Percentiles rank a stretch among this genome's conserved stretches.
phyloP scores from a whole-genome alignment of 2,797 vertebrate species.

The Lepus oiostolus region DNA sequence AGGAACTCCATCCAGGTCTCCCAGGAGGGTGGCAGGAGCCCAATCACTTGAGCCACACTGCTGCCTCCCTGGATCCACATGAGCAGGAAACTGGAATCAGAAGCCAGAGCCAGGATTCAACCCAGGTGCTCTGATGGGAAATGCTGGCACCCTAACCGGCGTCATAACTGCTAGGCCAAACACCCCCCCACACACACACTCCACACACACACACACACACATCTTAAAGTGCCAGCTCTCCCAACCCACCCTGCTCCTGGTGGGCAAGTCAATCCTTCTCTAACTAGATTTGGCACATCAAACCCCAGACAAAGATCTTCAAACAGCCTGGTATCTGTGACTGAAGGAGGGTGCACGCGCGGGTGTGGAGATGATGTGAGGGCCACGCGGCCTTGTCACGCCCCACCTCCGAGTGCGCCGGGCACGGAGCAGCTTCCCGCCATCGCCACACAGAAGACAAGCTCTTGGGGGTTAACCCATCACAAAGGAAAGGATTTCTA shows the following conservation, averaged over 20 bases:
- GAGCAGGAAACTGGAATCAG: no score
- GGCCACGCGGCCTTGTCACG: accelerated
- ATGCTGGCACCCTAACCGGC: no score
- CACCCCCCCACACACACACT: no score
- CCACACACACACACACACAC: no score
- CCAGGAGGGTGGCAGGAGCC: no score
- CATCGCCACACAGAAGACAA: no score
- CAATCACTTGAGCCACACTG: no score
- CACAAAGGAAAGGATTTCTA: conserved; percentile 4
- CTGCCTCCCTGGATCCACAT: no score
- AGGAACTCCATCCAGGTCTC: no score
- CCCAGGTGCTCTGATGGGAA: no score
- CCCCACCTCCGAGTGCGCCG: accelerated
- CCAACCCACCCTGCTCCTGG: neutral
- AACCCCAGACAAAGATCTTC: neutral
- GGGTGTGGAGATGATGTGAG: accelerated
- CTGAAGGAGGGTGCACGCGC: neutral
- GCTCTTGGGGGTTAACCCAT: neutral
- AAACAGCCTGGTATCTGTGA: neutral
- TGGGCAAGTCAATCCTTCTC: neutral
- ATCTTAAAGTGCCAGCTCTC: neutral
- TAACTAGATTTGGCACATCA: neutral
- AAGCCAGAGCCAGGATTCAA: no score
- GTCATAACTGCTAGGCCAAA: no score
- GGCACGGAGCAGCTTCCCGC: neutral